Conservation (phyloP, 2,888 invertebrate species). For the Heliconius cydno region DNA sequence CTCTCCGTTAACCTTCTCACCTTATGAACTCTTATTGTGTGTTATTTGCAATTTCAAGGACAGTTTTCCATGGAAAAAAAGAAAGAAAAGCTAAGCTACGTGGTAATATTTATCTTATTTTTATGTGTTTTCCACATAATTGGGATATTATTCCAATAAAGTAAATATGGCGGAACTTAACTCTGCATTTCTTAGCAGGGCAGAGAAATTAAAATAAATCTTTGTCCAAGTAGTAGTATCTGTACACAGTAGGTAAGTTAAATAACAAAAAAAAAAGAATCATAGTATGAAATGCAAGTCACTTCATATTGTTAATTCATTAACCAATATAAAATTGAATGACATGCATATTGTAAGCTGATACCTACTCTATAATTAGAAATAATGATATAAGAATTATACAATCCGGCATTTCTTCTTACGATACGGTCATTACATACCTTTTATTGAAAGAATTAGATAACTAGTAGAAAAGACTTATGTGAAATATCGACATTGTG, state of each 20-base stretch:
- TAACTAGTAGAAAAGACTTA: not conserved
- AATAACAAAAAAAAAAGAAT: not conserved
- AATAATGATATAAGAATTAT: slow-evolving; percentile 1
- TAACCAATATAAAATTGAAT: slow-evolving; percentile 12
- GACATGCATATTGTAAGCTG: slow-evolving; percentile 6
- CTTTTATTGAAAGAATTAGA: not conserved
- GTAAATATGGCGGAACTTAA: no score
- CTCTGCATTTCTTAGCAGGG: no score
- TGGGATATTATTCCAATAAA: no score
- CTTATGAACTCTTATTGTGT: slow-evolving; percentile 41
- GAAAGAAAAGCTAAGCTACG: not conserved
- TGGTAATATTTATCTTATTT: not conserved
- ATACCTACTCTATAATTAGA: not conserved
- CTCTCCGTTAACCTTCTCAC: slow-evolving; percentile 39
- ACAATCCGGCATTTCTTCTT: not conserved
- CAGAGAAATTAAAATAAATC: no score
- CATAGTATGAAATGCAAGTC: not conserved
- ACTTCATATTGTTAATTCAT: slow-evolving; percentile 1
- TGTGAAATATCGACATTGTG: not conserved
- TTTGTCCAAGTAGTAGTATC: no score
- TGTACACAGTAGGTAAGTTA: not conserved
- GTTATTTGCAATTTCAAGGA: slow-evolving; percentile 23
- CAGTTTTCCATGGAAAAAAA: not conserved
- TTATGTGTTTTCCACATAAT: not conserved
- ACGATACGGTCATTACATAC: not conserved